Conservation (phyloP, 2,113 vertebrate genomes). For the Triplophysa siluroides region DNA sequence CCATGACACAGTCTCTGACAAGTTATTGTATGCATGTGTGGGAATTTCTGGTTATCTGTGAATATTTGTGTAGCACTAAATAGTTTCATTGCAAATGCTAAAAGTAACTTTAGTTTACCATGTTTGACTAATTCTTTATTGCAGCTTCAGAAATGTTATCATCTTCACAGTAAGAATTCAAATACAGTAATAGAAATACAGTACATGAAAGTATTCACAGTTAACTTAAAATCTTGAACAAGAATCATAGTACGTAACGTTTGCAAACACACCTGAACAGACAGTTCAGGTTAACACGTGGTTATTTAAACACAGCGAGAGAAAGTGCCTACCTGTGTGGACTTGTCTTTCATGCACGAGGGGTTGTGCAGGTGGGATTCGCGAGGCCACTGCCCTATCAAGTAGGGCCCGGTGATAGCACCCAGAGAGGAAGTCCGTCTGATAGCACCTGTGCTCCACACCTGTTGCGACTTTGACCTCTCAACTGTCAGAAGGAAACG, state of each 20-base stretch:
- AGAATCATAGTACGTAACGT: background rate
- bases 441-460: conserved; percentile 79
- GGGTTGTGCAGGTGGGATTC: conserved; percentile 84
- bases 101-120: too few species aligned
- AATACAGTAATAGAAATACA: background rate
- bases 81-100: too few species aligned
- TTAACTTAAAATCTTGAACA: background rate
- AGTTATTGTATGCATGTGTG: too few species aligned
- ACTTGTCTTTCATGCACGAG: conserved; percentile 92
- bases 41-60: too few species aligned
- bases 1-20: too few species aligned
- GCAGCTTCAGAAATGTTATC: background rate
- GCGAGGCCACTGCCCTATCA: conserved; percentile 90
- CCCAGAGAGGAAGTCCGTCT: conserved; percentile 85
- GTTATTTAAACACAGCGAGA: background rate
- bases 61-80: too few species aligned
- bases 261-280: conserved; percentile 31
- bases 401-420: conserved; percentile 89
- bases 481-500: conserved; percentile 77
- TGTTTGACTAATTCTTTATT: background rate
- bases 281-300: background rate
- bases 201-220: background rate
- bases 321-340: conserved; percentile 84
- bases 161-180: background rate
- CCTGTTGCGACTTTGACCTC: conserved; percentile 83